Percentiles rank a stretch among this genome's conserved stretches.
These are phyloP conservation scores for Hydrolagus colliei DNA, from an alignment of 2,797 vertebrate species.

Conservation along the genomic window DNA sequence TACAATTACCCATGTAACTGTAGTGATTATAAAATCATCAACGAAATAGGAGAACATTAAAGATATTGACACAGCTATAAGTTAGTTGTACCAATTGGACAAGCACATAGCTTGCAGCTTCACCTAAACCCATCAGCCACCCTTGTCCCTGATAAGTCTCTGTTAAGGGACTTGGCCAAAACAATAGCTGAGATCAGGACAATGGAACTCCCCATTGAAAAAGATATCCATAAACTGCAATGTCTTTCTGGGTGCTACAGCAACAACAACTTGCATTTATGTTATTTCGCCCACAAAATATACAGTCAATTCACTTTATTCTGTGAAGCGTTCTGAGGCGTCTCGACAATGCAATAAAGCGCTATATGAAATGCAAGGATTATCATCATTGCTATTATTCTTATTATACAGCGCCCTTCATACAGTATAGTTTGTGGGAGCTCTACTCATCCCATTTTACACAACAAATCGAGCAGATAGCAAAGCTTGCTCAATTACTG, in stretches of 20 bases:
- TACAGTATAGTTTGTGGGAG: not conserved
- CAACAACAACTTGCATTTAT: too few species aligned
- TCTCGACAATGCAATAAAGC: too few species aligned
- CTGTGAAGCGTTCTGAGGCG: too few species aligned
- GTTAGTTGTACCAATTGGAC: constrained; percentile 2
- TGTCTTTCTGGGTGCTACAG: not conserved
- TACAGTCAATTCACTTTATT: too few species aligned
- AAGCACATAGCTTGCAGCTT: not conserved
- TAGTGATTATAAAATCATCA: not conserved
- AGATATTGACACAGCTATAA: constrained; percentile 2
- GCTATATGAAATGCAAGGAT: too few species aligned
- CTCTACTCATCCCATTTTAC: constrained; percentile 2
- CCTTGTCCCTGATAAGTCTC: not conserved
- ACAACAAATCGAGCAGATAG: not conserved
- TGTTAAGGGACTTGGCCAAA: not conserved
- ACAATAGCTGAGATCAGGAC: not conserved
- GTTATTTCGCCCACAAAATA: too few species aligned
- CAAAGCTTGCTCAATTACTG: not conserved
- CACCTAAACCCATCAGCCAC: not conserved
- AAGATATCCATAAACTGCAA: not conserved
- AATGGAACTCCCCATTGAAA: not conserved
- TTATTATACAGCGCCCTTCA: too few species aligned
- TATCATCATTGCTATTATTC: too few species aligned
- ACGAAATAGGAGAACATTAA: constrained; percentile 17
- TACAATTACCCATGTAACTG: not conserved